phyloP scores from a whole-genome alignment of 2,113 vertebrate species.

The Nasalis larvatus region DNA sequence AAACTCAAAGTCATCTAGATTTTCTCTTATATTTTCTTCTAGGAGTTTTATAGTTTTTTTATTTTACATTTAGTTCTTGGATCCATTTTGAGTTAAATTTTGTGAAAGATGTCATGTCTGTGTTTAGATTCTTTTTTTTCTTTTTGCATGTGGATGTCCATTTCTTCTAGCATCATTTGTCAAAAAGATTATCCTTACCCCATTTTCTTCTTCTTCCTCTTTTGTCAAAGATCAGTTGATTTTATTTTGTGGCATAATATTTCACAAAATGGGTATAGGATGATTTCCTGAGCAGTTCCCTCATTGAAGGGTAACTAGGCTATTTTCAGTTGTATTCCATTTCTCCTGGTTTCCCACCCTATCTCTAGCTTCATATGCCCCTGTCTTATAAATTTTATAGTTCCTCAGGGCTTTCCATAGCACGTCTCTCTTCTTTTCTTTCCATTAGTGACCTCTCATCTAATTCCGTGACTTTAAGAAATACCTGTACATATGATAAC shows the following conservation, averaged over 20 bases:
- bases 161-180: background rate
- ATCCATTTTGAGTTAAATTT: background rate
- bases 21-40: background rate
- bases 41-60: background rate
- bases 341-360: background rate
- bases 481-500: background rate
- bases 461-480: background rate
- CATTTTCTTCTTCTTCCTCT: background rate
- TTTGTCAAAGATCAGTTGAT: background rate
- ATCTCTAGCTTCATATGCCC: too few relatives aligned
- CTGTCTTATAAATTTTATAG: background rate
- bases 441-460: background rate
- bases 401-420: background rate
- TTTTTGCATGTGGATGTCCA: background rate
- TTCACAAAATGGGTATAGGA: background rate
- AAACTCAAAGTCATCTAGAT: background rate
- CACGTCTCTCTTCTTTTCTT: background rate
- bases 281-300: background rate
- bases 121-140: background rate
- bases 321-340: background rate
- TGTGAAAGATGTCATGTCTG: background rate
- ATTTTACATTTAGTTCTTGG: background rate
- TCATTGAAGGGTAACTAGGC: background rate
- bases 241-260: background rate
- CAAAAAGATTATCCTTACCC: background rate